Evolutionary conservation across 2,113 vertebrate species (phyloP).

Genomic region (Neolamprologus sp.): DNA sequence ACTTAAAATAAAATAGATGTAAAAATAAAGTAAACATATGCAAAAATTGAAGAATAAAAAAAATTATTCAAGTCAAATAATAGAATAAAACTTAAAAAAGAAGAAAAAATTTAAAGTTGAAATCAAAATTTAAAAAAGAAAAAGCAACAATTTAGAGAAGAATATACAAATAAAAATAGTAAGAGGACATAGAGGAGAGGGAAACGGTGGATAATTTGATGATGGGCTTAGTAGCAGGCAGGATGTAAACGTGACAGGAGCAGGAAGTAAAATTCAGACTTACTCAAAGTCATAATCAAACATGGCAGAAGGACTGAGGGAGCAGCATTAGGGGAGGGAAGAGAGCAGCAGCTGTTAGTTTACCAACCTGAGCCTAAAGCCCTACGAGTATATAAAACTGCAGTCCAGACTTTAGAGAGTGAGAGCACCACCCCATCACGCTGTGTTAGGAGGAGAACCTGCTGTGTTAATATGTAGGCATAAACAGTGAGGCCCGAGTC

Average conservation of each 20-base stretch:
- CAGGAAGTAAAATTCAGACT: constrained; percentile 86
- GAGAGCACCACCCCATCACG: not conserved
- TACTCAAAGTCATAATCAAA: constrained; percentile 99
- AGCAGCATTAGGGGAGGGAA: constrained; percentile 81
- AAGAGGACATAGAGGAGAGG: not conserved
- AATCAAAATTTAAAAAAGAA: not conserved
- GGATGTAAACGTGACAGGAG: constrained; percentile 74
- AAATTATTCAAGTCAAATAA: not conserved
- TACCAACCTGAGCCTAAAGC: constrained; percentile 34
- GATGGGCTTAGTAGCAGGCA: constrained; percentile 2
- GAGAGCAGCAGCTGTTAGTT: constrained; percentile 97
- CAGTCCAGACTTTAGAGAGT: constrained; percentile 16
- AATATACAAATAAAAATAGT: not conserved
- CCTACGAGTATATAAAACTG: constrained; percentile 14
- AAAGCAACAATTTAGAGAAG: accelerated
- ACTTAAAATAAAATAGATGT: not conserved
- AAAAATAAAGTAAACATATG: not conserved
- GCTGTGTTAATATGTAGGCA: not conserved
- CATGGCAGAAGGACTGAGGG: constrained; percentile 98
- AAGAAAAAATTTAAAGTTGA: not conserved
- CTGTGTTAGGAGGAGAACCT: not conserved
- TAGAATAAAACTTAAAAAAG: not conserved
- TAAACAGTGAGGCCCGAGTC: not conserved
- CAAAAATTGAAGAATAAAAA: not conserved
- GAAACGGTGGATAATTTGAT: not conserved